Percentiles rank a stretch among this genome's conserved stretches.
Evolutionary conservation across 2,888 invertebrate genomes (phyloP).

Genomic region (Caenorhabditis panamensis): DNA sequence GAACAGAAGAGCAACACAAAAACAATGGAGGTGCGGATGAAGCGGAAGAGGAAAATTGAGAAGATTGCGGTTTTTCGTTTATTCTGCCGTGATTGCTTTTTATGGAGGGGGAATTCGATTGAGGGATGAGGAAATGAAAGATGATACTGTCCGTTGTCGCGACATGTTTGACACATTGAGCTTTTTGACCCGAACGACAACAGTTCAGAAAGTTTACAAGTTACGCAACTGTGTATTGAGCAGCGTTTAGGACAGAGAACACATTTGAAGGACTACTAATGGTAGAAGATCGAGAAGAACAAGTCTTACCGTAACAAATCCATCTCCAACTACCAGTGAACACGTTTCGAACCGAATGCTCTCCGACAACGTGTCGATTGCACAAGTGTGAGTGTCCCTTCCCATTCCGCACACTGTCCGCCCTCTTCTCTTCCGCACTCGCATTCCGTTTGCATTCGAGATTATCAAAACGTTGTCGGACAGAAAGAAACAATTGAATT

Average conservation of each 20-base stretch:
- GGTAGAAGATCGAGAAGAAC: neutral
- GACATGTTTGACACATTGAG: constrained; percentile 28
- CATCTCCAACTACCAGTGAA: neutral
- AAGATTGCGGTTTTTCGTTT: too few species aligned
- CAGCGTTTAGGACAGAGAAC: too few species aligned
- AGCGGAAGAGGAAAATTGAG: constrained; percentile 15
- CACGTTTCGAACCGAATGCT: constrained; percentile 14
- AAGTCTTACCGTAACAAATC: constrained; percentile 24
- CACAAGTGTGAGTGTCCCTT: constrained; percentile 6
- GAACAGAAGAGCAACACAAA: constrained; percentile 38
- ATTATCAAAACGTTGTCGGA: constrained; percentile 43
- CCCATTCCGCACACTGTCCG: constrained; percentile 14
- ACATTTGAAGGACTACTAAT: too few species aligned
- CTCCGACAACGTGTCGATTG: neutral
- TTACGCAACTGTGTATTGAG: too few species aligned
- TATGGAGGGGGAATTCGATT: constrained; percentile 1
- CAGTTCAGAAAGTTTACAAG: constrained; percentile 3
- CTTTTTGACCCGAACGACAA: constrained; percentile 3
- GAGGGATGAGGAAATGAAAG: constrained; percentile 39
- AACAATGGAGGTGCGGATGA: constrained; percentile 9
- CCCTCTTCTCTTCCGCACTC: constrained; percentile 18
- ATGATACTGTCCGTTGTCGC: constrained; percentile 28
- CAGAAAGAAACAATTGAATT: constrained; percentile 13
- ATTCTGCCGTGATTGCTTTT: constrained; percentile 31
- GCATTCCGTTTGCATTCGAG: constrained; percentile 44